Evolutionary conservation across 2,113 vertebrate genomes (phyloP).

Genomic region (Apodemus sylvaticus): DNA sequence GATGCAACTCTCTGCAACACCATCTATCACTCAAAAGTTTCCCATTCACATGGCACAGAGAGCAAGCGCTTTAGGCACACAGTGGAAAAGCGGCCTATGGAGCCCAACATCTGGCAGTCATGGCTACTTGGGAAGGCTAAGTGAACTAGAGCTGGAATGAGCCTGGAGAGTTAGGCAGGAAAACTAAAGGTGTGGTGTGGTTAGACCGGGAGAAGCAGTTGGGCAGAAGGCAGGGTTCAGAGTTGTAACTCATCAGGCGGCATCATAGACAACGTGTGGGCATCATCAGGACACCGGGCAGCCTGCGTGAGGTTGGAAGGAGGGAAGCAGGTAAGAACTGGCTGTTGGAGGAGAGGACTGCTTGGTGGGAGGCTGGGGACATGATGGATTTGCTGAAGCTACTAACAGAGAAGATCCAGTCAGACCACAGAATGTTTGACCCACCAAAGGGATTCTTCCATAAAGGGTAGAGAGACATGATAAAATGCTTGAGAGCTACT

Average conservation of each 20-base stretch:
- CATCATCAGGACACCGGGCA: constrained; percentile 9
- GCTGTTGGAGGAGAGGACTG: constrained; percentile 30
- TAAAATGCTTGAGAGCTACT: background rate
- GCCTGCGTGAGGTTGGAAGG: constrained; percentile 45
- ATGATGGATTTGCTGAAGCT: background rate
- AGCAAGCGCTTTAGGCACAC: background rate
- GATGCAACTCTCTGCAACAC: background rate
- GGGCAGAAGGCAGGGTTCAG: background rate
- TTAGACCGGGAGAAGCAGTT: background rate
- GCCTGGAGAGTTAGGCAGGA: background rate
- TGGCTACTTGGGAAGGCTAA: background rate
- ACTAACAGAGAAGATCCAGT: constrained; percentile 40
- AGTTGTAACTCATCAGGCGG: constrained; percentile 38
- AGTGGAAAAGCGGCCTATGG: background rate
- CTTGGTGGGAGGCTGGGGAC: background rate
- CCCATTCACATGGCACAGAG: background rate
- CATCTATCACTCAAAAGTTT: background rate
- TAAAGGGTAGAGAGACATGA: background rate
- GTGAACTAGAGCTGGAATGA: background rate
- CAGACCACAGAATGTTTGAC: constrained; percentile 25
- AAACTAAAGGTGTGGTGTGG: background rate
- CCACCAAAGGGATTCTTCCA: background rate
- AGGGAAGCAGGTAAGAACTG: constrained; percentile 52
- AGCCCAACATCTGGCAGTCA: background rate
- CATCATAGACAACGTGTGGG: constrained; percentile 6